These are phyloP conservation scores for Ommatoiulus sabulosus DNA, from an alignment of 2,888 invertebrate species.

Conservation along the genomic window DNA sequence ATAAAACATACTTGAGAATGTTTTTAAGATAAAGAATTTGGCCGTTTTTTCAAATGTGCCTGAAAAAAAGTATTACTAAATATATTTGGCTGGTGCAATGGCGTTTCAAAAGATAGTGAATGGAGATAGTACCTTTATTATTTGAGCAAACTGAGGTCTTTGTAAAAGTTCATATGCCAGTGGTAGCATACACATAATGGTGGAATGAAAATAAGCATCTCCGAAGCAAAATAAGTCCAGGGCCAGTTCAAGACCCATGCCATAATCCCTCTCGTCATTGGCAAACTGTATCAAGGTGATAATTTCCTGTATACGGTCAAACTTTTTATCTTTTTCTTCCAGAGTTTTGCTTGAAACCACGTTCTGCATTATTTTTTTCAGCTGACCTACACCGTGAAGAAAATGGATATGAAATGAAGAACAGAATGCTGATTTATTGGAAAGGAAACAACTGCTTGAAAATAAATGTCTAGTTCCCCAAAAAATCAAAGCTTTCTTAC, in stretches of 20 bases:
- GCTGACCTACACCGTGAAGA: background rate
- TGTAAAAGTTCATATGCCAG: slow-evolving; percentile 82
- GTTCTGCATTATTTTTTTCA: slow-evolving; percentile 35
- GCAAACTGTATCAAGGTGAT: slow-evolving; percentile 89
- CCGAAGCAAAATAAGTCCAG: slow-evolving; percentile 86
- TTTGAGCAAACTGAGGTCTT: slow-evolving; percentile 79
- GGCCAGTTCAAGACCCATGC: slow-evolving; percentile 89
- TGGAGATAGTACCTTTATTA: slow-evolving; percentile 72
- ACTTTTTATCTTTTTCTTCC: slow-evolving; percentile 73
- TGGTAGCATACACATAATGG: slow-evolving; percentile 75
- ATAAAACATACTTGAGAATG: background rate
- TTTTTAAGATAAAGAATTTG: background rate
- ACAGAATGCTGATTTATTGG: too few relatives aligned
- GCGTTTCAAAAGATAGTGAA: background rate
- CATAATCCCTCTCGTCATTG: slow-evolving; percentile 95
- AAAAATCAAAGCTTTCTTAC: slow-evolving; percentile 65
- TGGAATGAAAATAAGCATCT: slow-evolving; percentile 75
- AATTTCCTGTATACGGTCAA: slow-evolving; percentile 82
- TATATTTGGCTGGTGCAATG: background rate
- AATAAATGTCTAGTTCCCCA: background rate
- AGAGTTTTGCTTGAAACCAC: slow-evolving; percentile 65
- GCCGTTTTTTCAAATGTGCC: background rate
- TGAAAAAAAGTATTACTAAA: background rate
- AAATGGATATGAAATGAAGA: background rate
- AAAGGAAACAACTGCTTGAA: background rate